Evolutionary conservation across 1,140 invertebrate genomes (phyloP), one percentile per base, ranked within the genome.

Genomic region (Drosophila takahashii): DNA sequence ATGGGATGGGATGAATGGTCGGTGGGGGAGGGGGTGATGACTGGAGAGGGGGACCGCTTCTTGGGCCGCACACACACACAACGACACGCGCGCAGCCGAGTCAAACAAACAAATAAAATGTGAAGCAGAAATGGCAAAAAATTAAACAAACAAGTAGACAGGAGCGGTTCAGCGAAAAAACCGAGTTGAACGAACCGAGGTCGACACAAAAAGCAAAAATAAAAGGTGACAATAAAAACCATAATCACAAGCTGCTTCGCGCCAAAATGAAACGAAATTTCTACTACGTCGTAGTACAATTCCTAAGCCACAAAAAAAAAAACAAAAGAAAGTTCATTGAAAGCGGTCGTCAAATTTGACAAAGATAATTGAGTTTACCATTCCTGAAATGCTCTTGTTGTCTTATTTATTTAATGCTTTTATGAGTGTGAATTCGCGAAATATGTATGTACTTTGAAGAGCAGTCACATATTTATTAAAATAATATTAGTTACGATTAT

Each of bases 71-170:
- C 72, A 75, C 74, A 75, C 72, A 71, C 76, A 89, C 84, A 65
- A 84, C 79, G 69, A 89, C 73, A 89, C 84, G 77, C 67, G 70
- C 72, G 77, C 85, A 84, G 65, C 60, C 79, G 80, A 90, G 83
- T 80, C 87, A 91, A 91, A 91, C 90, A 91, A 91, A 91, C 90
- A 91, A 91, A 91, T 91, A 81, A 87, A 90, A 90, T 91, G 90
- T 84, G 90, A 78, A 90, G 89, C 85, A 81, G 83, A 87, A 91
- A 91, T 91, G 78, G 90, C 86, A 91, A 86, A 91, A 91, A 91
- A 91, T 89, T 90, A 81, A 90, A 91, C 90, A 91, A 91, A 91
- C 90, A 91, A 91, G 81, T 90, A 85, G 77, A 78, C 90, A 89
- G 90, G 83, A 85, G 90, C 90, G 90, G 79, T 89, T 91, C 80